Base-by-base conservation (phyloP, 2,888 invertebrate species). In the Cryptophagus acutangulus region DNA sequence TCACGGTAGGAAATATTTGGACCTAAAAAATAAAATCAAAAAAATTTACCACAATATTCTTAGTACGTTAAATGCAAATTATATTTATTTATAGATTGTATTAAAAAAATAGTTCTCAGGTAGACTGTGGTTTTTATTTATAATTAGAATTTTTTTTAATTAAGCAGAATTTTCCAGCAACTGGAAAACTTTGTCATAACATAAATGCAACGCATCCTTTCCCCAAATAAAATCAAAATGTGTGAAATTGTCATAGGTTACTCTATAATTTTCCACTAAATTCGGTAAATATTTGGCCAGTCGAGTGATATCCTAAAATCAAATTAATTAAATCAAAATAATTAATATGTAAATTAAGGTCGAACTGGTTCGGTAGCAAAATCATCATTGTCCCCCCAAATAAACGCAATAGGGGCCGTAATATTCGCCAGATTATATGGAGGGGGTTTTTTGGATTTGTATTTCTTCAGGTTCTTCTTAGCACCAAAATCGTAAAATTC, bases 361-460 rank as follows among this genome's bases (percentile, higher is more conserved):
- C 45, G 6, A 6, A 20, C 20, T 20, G 6, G 20, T 6, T 8
- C 20, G 9, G 74, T 69, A 1, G 82, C 75, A 13, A 87, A 60
- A 76, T 79, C 79, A 61, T 88, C 87, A 10, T 77, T 76, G 2
- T 69, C 66, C 4, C 75, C 74, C 53, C 74, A 77, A 54, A 76
- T 76, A 6, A 82, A 59, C 1, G 74, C 74, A 20, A 78, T 71
- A 0, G 78, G 78, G 12, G 73, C 70, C 43, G 67, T 74, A 6
- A 78, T 67, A 20, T 70, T 71, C 10, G 66, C 63, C 9, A 79
- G 57, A 52, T 76, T 70, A 49, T 79, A 80, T 9, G 68, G 61
- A 1, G 78, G 78, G 24, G 79, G 78, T 1, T 56, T 60, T 30
- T 62, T 54, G 28, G 64, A 63, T 34, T 74, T 73, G 53, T 80